Conservation (phyloP, 1,140 invertebrate species). For the Drosophila bifasciata region DNA sequence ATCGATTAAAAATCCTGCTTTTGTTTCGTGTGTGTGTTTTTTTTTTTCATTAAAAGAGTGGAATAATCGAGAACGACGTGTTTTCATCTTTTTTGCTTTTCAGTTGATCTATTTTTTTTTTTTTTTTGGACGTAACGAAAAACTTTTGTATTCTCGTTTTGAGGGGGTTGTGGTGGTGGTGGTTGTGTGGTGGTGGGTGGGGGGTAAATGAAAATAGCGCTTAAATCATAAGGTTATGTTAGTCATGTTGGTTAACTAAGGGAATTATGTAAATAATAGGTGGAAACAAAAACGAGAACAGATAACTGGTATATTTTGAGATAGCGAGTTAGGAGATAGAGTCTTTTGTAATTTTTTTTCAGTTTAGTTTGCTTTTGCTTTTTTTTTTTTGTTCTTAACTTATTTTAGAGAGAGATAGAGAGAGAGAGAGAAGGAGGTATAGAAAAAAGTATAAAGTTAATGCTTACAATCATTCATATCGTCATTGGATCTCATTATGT, state of each 20-base stretch:
- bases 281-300: conserved; percentile 47
- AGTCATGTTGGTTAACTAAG: conserved; percentile 62
- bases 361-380: conserved; percentile 49
- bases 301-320: conserved; percentile 76
- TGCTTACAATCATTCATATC: conserved; percentile 85
- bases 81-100: conserved; percentile 51
- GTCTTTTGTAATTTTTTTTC: conserved; percentile 61
- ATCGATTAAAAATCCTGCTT: conserved; percentile 56
- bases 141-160: conserved; percentile 67
- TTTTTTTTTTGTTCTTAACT: conserved; percentile 54
- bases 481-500: conserved; percentile 84
- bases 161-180: neutral
- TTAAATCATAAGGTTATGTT: conserved; percentile 63
- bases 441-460: conserved; percentile 80
- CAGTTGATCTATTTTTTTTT: too few relatives aligned
- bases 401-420: conserved; percentile 55
- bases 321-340: conserved; percentile 79
- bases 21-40: conserved; percentile 65
- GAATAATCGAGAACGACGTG: conserved; percentile 45
- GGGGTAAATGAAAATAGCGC: conserved; percentile 51
- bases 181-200: too few relatives aligned
- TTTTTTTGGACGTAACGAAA: conserved; percentile 54
- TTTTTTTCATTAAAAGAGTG: conserved; percentile 31
- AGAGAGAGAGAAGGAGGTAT: conserved; percentile 65
- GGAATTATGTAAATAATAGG: conserved; percentile 50